Evolutionary conservation across 2,797 vertebrate species (phyloP).

Genomic region (Alcedo quadribrachys): DNA sequence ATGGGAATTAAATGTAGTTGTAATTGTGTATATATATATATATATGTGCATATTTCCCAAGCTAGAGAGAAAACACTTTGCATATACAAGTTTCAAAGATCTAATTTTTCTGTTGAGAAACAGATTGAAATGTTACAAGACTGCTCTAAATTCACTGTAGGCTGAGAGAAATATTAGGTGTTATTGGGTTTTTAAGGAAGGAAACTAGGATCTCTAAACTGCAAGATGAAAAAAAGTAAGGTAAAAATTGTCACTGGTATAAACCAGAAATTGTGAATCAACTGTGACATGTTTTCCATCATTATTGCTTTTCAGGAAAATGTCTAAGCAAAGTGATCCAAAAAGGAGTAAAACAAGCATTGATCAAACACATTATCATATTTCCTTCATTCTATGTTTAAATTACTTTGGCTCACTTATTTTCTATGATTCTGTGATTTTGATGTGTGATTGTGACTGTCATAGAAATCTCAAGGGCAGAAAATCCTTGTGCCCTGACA

Average conservation of each 20-base stretch:
- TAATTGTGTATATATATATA: neutral
- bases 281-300: neutral
- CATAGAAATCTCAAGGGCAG: neutral
- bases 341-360: neutral
- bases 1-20: neutral
- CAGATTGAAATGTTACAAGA: neutral
- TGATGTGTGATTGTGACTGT: neutral
- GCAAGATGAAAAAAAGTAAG: neutral
- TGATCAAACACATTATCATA: neutral
- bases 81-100: neutral
- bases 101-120: neutral
- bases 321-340: neutral
- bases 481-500: neutral
- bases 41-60: neutral
- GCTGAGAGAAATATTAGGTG: neutral
- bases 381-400: neutral
- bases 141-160: neutral
- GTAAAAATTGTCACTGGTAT: neutral
- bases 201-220: neutral
- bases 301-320: neutral
- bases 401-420: neutral
- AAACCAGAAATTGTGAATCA: neutral
- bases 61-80: neutral
- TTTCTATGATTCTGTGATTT: neutral
- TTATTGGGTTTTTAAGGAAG: neutral